Evolutionary conservation across 1,140 invertebrate genomes (phyloP), one percentile per base, ranked within the genome.

Genomic region (Nasonia longicornis): DNA sequence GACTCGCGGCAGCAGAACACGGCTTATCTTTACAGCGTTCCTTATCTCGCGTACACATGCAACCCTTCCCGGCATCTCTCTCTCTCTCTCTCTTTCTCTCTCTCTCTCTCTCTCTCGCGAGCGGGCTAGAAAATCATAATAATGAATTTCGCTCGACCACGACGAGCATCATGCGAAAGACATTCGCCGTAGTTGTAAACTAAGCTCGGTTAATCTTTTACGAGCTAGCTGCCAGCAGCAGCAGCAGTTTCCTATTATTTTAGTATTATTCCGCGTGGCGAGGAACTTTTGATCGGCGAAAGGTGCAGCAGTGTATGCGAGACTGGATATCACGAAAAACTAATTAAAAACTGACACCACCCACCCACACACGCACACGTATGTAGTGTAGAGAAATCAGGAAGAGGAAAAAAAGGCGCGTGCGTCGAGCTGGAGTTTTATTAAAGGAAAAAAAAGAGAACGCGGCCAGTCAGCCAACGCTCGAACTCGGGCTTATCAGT

Each of bases 401-500:
- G 14, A 3, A 7, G 52, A 58, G 16, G 6, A n/a, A 58, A 20
- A 58, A 58, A 58, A n/a, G 4, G 16, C 52, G 52, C 52, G 52
- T n/a, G 52, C 20, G 52, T n/a, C 6, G 16, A 58, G 52, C 16
- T 58, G 16, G 52, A 58, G 82, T 84, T 82, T 83, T 83, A 83
- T 84, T 84, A 82, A 63, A 52, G 16, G 8, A 31, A 58, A 71
- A 82, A 38, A 72, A 63, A 78, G 69, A 69, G 35, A 42, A 72
- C 14, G 26, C 42, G 45, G 29, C 20, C 6, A 67, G 42, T 75
- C 38, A n/a, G 66, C 58, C 16, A 69, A 69, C 71, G 78, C 2
- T 16, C 70, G 35, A 66, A 66, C 0, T 71, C 77, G 80, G 77
- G 80, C 88, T 91, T 91, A 90, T 91, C 90, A 90, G 88, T 89